A percentile compares a stretch with the other conserved stretches of the same genome.
These are phyloP conservation scores for Macropis europaea DNA, from an alignment of 2,888 invertebrate species.

Conservation along the genomic window DNA sequence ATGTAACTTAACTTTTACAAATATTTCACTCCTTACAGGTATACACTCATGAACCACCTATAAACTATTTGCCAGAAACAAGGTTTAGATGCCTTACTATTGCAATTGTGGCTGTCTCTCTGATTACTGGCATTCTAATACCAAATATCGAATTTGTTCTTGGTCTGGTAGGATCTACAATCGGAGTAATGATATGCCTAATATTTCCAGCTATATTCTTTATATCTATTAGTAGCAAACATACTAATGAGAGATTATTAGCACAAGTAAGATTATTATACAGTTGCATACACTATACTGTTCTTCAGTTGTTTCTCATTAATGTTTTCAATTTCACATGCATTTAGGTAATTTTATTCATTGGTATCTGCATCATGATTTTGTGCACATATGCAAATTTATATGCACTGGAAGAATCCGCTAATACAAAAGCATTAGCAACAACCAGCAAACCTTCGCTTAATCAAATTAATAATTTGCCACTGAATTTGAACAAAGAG, in stretches of 20 bases:
- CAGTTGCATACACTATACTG: not conserved
- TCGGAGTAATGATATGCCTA: slow-evolving; percentile 95
- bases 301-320: not conserved
- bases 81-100: slow-evolving; percentile 92
- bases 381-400: slow-evolving; percentile 95
- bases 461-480: slow-evolving; percentile 71
- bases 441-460: slow-evolving; percentile 68
- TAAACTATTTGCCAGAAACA: slow-evolving; percentile 89
- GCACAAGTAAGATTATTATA: slow-evolving; percentile 85
- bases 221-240: slow-evolving; percentile 90
- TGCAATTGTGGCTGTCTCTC: slow-evolving; percentile 87
- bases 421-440: slow-evolving; percentile 72
- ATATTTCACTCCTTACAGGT: slow-evolving; percentile 79
- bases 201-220: slow-evolving; percentile 96
- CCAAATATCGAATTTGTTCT: slow-evolving; percentile 97
- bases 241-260: slow-evolving; percentile 90
- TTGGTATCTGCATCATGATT: slow-evolving; percentile 93
- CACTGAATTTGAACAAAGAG: slow-evolving; percentile 67
- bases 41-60: slow-evolving; percentile 85
- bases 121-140: slow-evolving; percentile 91
- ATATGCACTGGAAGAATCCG: slow-evolving; percentile 86
- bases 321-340: not conserved
- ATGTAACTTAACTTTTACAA: not conserved
- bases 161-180: slow-evolving; percentile 96
- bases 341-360: slow-evolving; percentile 86